phyloP scores from a whole-genome alignment of 2,797 vertebrate genomes.

The Apogon hyalosoma region DNA sequence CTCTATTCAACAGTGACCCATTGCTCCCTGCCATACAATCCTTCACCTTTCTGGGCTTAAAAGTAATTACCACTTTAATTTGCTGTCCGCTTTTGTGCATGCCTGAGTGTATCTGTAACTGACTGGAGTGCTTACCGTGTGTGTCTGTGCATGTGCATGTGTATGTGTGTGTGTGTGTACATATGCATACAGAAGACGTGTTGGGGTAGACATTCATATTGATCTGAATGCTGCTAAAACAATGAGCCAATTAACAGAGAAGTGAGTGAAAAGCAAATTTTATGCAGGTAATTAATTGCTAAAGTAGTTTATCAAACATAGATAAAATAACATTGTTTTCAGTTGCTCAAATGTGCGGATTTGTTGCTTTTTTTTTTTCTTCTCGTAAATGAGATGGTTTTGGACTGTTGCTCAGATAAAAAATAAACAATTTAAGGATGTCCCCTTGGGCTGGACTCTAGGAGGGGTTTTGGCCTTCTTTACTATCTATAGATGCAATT shows the following conservation, averaged over 20 bases:
- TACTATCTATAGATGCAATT: neutral
- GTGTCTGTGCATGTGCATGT: conserved; percentile 30
- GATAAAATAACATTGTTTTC: conserved; percentile 15
- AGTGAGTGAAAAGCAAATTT: conserved; percentile 11
- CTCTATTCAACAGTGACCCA: conserved; percentile 81
- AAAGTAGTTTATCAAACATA: conserved; percentile 14
- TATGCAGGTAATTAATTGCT: conserved; percentile 10
- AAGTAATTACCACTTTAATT: conserved; percentile 89
- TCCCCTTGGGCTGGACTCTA: neutral
- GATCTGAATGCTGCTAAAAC: conserved; percentile 35
- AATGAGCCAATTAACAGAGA: conserved; percentile 33
- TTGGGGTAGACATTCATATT: conserved; percentile 25
- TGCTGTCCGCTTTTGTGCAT: conserved; percentile 82
- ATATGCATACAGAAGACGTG: conserved; percentile 45
- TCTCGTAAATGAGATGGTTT: neutral
- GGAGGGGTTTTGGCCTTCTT: no score
- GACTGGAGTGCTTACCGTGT: conserved; percentile 58
- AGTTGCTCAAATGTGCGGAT: conserved; percentile 7
- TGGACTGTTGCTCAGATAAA: neutral
- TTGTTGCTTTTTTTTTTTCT: neutral
- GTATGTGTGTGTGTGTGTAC: conserved; percentile 17
- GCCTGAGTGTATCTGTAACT: conserved; percentile 76
- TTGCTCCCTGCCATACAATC: conserved; percentile 81
- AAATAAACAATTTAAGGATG: neutral
- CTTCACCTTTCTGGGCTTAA: conserved; percentile 83